These are phyloP conservation scores for Drosophila arizonae DNA, from an alignment of 1,140 invertebrate genomes.

Conservation along the genomic window DNA sequence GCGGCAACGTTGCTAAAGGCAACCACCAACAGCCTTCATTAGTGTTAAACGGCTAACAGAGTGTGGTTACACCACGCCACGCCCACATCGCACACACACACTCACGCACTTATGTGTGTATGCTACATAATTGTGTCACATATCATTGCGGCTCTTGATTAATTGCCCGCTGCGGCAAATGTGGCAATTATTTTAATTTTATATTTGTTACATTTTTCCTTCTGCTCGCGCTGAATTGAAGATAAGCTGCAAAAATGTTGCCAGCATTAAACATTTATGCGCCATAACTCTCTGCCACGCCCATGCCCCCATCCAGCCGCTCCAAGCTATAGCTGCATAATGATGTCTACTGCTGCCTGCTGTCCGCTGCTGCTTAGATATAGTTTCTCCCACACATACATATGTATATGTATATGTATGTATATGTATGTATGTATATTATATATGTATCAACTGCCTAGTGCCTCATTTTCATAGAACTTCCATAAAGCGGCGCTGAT, in stretches of 20 bases:
- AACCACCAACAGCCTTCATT: constrained; percentile 41
- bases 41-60: constrained; percentile 48
- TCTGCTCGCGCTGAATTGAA: constrained; percentile 50
- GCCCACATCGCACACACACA: neutral
- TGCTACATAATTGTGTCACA: constrained; percentile 64
- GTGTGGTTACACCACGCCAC: constrained; percentile 15
- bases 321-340: too few relatives aligned
- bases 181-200: constrained; percentile 78
- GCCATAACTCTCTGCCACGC: constrained; percentile 43
- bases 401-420: too few relatives aligned
- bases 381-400: neutral
- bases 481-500: constrained; percentile 52
- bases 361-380: neutral
- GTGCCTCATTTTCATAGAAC: constrained; percentile 49
- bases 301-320: neutral
- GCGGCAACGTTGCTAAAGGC: constrained; percentile 26
- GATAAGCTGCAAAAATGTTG: constrained; percentile 52
- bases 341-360: too few relatives aligned
- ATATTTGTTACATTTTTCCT: constrained; percentile 24
- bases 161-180: constrained; percentile 72
- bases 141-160: constrained; percentile 66
- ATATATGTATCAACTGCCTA: neutral
- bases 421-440: too few relatives aligned
- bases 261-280: constrained; percentile 62
- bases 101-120: constrained; percentile 6